Percentiles rank a stretch among this genome's conserved stretches.
These are phyloP conservation scores for Cabera pusaria DNA, from an alignment of 2,888 invertebrate species.

Conservation along the genomic window DNA sequence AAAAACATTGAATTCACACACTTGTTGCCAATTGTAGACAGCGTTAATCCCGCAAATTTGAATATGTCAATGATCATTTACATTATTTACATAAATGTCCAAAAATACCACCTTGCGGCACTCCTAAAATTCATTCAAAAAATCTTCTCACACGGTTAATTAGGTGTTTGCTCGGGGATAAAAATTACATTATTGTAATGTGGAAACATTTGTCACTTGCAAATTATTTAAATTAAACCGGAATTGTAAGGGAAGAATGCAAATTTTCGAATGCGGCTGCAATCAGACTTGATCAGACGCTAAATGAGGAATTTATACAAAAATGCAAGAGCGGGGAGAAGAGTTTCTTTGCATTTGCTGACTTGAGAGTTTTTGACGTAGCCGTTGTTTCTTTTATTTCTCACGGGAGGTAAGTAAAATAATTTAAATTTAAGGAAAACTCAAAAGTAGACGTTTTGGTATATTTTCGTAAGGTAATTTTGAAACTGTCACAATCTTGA, in stretches of 20 bases:
- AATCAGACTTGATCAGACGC: slow-evolving; percentile 66
- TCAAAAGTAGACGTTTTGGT: no score
- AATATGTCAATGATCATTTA: slow-evolving; percentile 56
- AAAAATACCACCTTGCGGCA: slow-evolving; percentile 29
- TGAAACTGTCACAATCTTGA: no score
- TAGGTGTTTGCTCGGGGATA: slow-evolving; percentile 54
- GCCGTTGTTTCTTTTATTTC: slow-evolving; percentile 36
- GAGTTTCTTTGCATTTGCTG: slow-evolving; percentile 42
- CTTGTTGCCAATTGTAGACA: slow-evolving; percentile 39
- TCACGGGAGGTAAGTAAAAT: no score
- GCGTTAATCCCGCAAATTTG: slow-evolving; percentile 48
- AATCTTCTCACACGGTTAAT: slow-evolving; percentile 66
- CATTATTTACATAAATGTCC: slow-evolving; percentile 47
- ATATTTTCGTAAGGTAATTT: no score
- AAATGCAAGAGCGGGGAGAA: slow-evolving; percentile 58
- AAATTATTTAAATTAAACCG: slow-evolving; percentile 73
- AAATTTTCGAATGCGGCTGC: slow-evolving; percentile 56
- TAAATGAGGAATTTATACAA: slow-evolving; percentile 77
- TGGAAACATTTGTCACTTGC: slow-evolving; percentile 61
- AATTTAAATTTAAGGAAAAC: no score
- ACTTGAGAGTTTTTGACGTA: slow-evolving; percentile 41
- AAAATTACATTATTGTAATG: slow-evolving; percentile 60
- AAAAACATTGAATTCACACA: slow-evolving; percentile 58
- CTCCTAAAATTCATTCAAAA: slow-evolving; percentile 39
- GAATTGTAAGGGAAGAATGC: slow-evolving; percentile 59